Percentiles rank a stretch among this genome's conserved stretches.
These are phyloP conservation scores for Drosophila mauritiana DNA, from an alignment of 1,140 invertebrate genomes.

Conservation along the genomic window DNA sequence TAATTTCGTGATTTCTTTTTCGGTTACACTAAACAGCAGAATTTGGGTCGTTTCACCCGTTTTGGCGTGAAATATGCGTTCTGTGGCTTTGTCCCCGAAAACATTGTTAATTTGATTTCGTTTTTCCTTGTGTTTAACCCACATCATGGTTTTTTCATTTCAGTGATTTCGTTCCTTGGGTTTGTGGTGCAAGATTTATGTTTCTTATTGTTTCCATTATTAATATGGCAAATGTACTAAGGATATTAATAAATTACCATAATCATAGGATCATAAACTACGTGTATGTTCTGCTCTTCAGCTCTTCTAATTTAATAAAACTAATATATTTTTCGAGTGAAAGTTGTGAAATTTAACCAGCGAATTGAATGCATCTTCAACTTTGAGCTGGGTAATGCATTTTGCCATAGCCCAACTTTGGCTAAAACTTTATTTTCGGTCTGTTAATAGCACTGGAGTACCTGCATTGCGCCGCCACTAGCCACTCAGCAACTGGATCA, in stretches of 20 bases:
- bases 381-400: conserved; percentile 29
- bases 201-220: conserved; percentile 27
- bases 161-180: conserved; percentile 11
- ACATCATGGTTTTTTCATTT: conserved; percentile 47
- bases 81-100: conserved; percentile 42
- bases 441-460: conserved; percentile 29
- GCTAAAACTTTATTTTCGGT: conserved; percentile 48
- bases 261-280: too few relatives aligned
- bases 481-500: conserved; percentile 39
- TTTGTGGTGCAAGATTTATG: conserved; percentile 10
- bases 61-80: conserved; percentile 62
- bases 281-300: too few relatives aligned
- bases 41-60: conserved; percentile 57
- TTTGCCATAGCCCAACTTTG: conserved; percentile 57
- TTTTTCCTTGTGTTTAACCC: conserved; percentile 52
- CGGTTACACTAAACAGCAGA: conserved; percentile 47
- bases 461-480: conserved; percentile 44
- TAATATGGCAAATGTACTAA: conserved; percentile 7
- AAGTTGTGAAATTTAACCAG: background rate
- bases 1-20: conserved; percentile 55
- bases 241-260: background rate
- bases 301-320: background rate
- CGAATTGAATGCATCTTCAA: conserved; percentile 15
- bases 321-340: background rate
- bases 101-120: conserved; percentile 39